Percentiles rank a stretch among this genome's conserved stretches.
These are phyloP conservation scores for Pachycephala philippinensis DNA, from an alignment of 2,113 vertebrate genomes.

Conservation along the genomic window DNA sequence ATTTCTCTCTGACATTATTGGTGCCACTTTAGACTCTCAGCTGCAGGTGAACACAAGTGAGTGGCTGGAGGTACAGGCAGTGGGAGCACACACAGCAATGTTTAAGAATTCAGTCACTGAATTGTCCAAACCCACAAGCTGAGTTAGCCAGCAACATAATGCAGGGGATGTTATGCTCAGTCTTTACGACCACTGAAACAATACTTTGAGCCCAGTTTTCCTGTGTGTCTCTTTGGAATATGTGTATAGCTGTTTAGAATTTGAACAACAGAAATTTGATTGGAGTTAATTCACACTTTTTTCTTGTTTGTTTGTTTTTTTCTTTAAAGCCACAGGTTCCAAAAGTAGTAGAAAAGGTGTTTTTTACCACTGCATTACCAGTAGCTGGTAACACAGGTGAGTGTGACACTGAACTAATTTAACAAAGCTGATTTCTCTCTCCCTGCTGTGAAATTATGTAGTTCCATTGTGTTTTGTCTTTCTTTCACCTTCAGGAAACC, in stretches of 20 bases:
- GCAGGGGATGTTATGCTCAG: neutral
- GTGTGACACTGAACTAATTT: neutral
- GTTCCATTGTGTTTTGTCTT: slow-evolving; percentile 9
- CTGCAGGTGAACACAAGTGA: neutral
- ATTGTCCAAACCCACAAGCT: neutral
- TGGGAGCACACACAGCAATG: neutral
- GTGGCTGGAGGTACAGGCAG: neutral
- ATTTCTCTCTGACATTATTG: neutral
- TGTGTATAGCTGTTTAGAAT: neutral
- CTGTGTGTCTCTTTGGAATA: neutral
- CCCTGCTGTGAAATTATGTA: neutral
- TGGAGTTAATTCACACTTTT: neutral
- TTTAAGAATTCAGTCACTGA: neutral
- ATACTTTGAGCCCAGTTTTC: neutral
- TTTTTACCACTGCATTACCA: slow-evolving; percentile 96
- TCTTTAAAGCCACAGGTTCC: slow-evolving; percentile 79
- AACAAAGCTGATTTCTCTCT: neutral
- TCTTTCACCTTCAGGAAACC: slow-evolving; percentile 80
- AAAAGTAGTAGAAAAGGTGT: slow-evolving; percentile 96
- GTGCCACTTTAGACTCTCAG: neutral
- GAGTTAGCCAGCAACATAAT: neutral
- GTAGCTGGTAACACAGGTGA: slow-evolving; percentile 90
- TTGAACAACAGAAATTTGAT: neutral
- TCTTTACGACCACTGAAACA: neutral
- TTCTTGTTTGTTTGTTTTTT: neutral